Base-by-base conservation (phyloP, 2,113 vertebrate genomes). In the Anthoscopus minutus region DNA sequence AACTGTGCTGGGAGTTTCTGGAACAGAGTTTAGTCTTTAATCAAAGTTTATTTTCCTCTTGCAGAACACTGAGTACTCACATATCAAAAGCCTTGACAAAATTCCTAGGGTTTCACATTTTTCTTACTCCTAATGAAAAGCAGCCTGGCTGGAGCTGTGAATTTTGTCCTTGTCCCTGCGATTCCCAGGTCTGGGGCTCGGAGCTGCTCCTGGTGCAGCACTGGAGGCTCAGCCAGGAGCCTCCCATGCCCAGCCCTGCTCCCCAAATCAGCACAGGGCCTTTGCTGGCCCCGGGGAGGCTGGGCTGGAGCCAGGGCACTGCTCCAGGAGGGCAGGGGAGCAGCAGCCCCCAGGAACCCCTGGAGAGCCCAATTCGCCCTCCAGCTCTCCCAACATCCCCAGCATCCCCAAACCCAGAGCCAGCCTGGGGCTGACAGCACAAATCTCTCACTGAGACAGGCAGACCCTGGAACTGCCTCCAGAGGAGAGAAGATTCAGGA, bases 161-260 rank as follows among this genome's bases (percentile, higher is more conserved):
- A 8, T 14, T 4, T 17, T 38, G 50, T 42, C 86, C 66, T 44
- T 22, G 35, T 13, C 16, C 2, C 70, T 6, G 11, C 1, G 40
- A 37, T 18, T 33, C 6, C 25, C 23, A n/a, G 77, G 23, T 2
- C 0, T 2, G 0, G 37, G 21, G 12, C 2, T 1, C n/a, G n/a
- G n/a, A n/a, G 50, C 28, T 48, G 58, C 38, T 74, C 79, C 31
- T 1, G 9, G 4, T 10, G 64, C n/a, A n/a, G n/a, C n/a, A n/a
- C n/a, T n/a, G n/a, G n/a, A n/a, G n/a, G n/a, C n/a, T n/a, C n/a
- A n/a, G n/a, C n/a, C n/a, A n/a, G n/a, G n/a, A n/a, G n/a, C n/a
- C n/a, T n/a, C n/a, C n/a, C n/a, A n/a, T n/a, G n/a, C n/a, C n/a
- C n/a, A n/a, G n/a, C n/a, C n/a, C n/a, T n/a, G n/a, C n/a, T n/a